phyloP scores from a whole-genome alignment of 2,113 vertebrate species.

The Nematolebias whitei region DNA sequence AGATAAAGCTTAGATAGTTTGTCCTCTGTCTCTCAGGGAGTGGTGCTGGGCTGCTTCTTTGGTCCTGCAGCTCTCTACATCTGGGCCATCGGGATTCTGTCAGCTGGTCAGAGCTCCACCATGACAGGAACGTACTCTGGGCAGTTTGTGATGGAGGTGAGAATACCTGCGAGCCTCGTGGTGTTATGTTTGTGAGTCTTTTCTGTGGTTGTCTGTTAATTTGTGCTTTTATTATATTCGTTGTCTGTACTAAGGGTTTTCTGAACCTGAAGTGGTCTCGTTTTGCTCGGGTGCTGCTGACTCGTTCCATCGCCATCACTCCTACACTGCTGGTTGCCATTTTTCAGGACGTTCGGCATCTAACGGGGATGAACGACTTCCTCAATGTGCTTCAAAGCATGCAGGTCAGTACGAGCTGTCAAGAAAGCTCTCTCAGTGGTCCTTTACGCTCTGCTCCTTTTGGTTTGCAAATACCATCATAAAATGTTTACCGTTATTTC shows the following conservation, averaged over 20 bases:
- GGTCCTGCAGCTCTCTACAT: constrained; percentile 93
- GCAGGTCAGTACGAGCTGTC: constrained; percentile 49
- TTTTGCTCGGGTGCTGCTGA: constrained; percentile 91
- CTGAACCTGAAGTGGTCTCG: constrained; percentile 94
- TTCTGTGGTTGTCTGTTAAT: not conserved
- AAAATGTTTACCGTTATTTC: not conserved
- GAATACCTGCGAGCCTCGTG: not conserved
- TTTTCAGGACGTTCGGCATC: constrained; percentile 90
- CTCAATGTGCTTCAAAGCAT: constrained; percentile 92
- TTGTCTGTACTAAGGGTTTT: constrained; percentile 83
- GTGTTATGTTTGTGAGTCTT: not conserved
- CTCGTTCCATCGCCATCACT: constrained; percentile 91
- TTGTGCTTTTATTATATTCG: not conserved
- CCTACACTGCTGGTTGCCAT: constrained; percentile 92
- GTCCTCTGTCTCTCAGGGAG: constrained; percentile 77
- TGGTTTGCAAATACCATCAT: not conserved
- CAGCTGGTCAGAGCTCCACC: constrained; percentile 97
- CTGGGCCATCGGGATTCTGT: constrained; percentile 96
- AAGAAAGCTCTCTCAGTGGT: no score
- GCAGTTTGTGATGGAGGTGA: constrained; percentile 98
- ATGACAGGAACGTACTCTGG: constrained; percentile 98
- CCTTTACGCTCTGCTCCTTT: no score
- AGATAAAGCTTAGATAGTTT: not conserved
- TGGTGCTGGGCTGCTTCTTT: constrained; percentile 92
- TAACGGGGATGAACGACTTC: constrained; percentile 97